Conservation (phyloP, 2,797 vertebrate species). For the Acrossocheilus wenchowensis region DNA sequence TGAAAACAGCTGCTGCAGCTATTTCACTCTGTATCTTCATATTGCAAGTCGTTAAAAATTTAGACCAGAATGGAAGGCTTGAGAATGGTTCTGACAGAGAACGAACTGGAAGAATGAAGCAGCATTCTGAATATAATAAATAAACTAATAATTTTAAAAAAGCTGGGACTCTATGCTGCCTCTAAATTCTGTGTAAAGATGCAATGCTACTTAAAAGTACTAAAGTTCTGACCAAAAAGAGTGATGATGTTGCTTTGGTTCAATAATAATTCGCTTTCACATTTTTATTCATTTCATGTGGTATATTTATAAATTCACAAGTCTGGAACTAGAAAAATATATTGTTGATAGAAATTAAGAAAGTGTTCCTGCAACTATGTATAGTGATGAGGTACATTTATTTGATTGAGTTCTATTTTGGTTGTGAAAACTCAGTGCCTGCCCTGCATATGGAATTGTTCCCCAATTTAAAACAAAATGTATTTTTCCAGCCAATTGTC, state of each 20-base stretch:
- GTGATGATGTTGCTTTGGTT: not conserved
- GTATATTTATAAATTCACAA: not conserved
- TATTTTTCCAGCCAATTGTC: not conserved
- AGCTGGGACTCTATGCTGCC: not conserved
- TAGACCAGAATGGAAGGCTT: not conserved
- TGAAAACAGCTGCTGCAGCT: constrained; percentile 26
- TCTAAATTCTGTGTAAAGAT: not conserved
- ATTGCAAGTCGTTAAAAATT: not conserved
- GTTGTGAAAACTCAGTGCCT: not conserved
- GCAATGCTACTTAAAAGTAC: not conserved
- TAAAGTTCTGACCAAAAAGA: not conserved
- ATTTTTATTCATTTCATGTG: too few relatives aligned
- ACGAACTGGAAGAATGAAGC: not conserved
- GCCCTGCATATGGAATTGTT: not conserved
- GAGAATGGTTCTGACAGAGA: not conserved
- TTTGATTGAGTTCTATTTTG: not conserved
- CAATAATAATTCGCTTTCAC: not conserved
- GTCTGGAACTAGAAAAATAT: not conserved
- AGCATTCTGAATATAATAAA: not conserved
- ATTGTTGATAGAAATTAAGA: not conserved
- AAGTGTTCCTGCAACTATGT: not conserved
- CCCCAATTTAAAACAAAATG: not conserved
- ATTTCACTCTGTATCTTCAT: constrained; percentile 3
- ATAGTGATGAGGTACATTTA: not conserved
- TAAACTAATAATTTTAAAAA: not conserved